Percentiles rank a stretch among this genome's conserved stretches.
These are phyloP conservation scores for Eretmochelys imbricata DNA, from an alignment of 2,113 vertebrate genomes.

Conservation along the genomic window DNA sequence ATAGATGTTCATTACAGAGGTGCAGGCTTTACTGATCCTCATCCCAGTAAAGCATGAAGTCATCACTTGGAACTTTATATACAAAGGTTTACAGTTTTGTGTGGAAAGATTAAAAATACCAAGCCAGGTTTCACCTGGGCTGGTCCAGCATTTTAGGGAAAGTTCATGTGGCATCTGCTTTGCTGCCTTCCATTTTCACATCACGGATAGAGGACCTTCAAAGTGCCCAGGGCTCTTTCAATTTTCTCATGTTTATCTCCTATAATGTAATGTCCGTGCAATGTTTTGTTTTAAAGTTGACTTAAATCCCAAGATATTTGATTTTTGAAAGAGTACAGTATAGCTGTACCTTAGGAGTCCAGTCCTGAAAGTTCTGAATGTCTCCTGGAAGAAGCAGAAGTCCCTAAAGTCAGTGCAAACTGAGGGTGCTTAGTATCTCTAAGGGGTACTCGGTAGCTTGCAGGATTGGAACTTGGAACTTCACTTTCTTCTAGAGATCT, in stretches of 20 bases:
- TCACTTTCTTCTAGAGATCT: neutral
- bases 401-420: neutral
- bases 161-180: neutral
- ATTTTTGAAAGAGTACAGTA: neutral
- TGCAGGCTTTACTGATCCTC: neutral
- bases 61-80: neutral
- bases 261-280: neutral
- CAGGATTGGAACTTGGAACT: neutral
- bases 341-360: neutral
- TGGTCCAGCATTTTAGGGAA: neutral
- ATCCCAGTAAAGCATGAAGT: neutral
- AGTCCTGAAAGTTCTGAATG: neutral
- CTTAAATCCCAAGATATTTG: neutral
- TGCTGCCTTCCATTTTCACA: neutral
- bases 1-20: slow-evolving; percentile 48
- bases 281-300: neutral
- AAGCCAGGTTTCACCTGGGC: neutral
- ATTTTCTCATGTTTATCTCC: neutral
- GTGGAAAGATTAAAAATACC: neutral
- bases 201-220: neutral
- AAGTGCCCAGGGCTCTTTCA: neutral
- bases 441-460: fast-evolving
- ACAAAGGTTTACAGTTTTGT: neutral
- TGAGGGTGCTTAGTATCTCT: neutral
- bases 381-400: neutral